phyloP scores from a whole-genome alignment of 1,140 invertebrate species.

The Venturia canescens region DNA sequence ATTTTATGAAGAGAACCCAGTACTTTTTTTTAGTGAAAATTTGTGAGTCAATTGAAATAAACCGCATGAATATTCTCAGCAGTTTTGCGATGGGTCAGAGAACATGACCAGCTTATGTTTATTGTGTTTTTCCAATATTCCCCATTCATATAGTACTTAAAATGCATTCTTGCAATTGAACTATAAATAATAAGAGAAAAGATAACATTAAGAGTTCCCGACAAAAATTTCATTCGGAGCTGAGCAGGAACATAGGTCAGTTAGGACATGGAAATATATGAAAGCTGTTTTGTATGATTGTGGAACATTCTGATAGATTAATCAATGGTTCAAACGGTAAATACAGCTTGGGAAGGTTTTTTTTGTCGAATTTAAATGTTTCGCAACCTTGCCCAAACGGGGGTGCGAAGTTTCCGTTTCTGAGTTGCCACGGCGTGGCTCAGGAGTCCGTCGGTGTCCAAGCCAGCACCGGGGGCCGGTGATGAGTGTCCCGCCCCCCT shows the following conservation, averaged over 20 bases:
- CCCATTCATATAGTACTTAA: conserved; percentile 22
- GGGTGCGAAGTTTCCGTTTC: conserved; percentile 84
- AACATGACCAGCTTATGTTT: not conserved
- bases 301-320: not conserved
- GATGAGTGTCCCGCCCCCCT: conserved; percentile 71
- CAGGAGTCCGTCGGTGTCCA: conserved; percentile 74
- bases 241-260: not conserved
- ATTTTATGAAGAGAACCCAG: no score
- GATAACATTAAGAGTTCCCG: conserved; percentile 28
- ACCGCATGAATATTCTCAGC: conserved; percentile 5
- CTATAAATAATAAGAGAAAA: conserved; percentile 19
- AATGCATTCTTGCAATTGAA: conserved; percentile 41
- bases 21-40: no score
- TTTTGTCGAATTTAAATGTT: conserved; percentile 57
- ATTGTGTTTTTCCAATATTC: not conserved
- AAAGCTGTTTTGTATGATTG: conserved; percentile 47
- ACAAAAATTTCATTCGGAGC: conserved; percentile 7
- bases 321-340: not conserved
- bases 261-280: conserved; percentile 54
- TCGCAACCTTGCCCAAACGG: conserved; percentile 85
- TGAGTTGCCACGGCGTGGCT: conserved; percentile 76
- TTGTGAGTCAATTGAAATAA: no score
- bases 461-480: conserved; percentile 65
- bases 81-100: not conserved
- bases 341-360: conserved; percentile 29